These are phyloP conservation scores for silkworm (Bombyx mori) DNA, from an alignment of 1,140 invertebrate species.

Conservation along the genomic window DNA sequence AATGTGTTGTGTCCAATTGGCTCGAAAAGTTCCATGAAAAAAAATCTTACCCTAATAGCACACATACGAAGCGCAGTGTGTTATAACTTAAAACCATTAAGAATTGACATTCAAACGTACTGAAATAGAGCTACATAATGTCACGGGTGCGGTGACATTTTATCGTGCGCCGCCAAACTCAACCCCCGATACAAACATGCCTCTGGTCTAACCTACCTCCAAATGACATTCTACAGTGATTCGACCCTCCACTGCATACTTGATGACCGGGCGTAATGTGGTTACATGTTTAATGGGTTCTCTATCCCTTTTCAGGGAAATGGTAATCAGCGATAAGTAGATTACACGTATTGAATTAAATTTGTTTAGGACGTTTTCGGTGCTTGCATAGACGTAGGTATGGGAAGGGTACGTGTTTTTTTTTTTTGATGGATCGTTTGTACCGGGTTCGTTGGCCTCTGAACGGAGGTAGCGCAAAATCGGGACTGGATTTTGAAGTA, in stretches of 20 bases:
- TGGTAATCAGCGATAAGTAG: neutral
- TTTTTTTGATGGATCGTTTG: too few species aligned
- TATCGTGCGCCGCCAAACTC: neutral
- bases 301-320: neutral
- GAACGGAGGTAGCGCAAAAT: too few species aligned
- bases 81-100: neutral
- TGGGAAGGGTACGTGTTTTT: too few species aligned
- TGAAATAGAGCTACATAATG: neutral
- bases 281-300: conserved; percentile 7
- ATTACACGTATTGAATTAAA: too few species aligned
- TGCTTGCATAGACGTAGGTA: too few species aligned
- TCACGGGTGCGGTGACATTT: conserved; percentile 6
- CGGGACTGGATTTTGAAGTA: too few species aligned
- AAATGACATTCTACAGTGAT: conserved; percentile 8
- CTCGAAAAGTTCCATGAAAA: too few species aligned
- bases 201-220: neutral
- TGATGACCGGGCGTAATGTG: conserved; percentile 4
- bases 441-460: too few species aligned
- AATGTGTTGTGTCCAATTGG: too few species aligned
- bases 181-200: neutral
- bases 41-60: too few species aligned
- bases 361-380: too few species aligned
- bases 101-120: neutral
- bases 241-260: conserved; percentile 6
- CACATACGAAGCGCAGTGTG: neutral